Evolutionary conservation across 2,113 vertebrate genomes (phyloP), one percentile per base, ranked within the genome.

Genomic region (Lepisosteus oculatus): DNA sequence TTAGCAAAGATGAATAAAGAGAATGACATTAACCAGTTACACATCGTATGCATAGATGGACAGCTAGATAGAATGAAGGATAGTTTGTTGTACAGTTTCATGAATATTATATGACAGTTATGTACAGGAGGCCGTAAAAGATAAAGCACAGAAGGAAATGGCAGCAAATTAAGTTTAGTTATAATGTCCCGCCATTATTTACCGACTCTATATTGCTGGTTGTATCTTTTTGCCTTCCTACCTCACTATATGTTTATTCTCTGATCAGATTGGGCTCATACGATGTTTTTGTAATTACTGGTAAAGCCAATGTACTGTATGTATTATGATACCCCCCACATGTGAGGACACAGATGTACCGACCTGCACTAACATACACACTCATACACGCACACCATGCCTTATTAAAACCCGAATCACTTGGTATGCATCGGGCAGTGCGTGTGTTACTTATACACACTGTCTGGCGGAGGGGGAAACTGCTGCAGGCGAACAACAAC

Each of bases 321-420:
- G 29, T 29, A 29, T 29, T 29, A 29, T 29, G 29, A 29, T 29
- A 29, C 29, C 29, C 29, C 29, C 29, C 2, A 29, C 29, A 17
- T 29, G 29, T 51, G 47, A 51, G 47, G 47, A 29, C 29, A 29
- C 3, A 15, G 17, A 67, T 43, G 13, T 43, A 45, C 65, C 7
- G 11, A 67, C 65, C 3, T 29, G n/a, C 43, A 47, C 44, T 9
- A 12, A 11, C 43, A 45, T 29, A 67, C 65, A 47, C 43, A 13
- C 65, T 8, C 65, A 67, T 43, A 67, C 65, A 45, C 65, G 47
- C 65, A 47, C 65, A 51, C 44, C 79, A 79, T 77, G 77, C 67
- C 74, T 81, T 77, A 79, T 75, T 76, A 72, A 81, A 76, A 75
- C 73, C 74, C 76, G 68, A 81, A 78, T 78, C 78, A 74, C 69